A percentile compares a stretch with the other conserved stretches of the same genome.
Evolutionary conservation across 35 echinoderm and acorn worm genomes (phyloP).

Genomic region (Patiria miniata): DNA sequence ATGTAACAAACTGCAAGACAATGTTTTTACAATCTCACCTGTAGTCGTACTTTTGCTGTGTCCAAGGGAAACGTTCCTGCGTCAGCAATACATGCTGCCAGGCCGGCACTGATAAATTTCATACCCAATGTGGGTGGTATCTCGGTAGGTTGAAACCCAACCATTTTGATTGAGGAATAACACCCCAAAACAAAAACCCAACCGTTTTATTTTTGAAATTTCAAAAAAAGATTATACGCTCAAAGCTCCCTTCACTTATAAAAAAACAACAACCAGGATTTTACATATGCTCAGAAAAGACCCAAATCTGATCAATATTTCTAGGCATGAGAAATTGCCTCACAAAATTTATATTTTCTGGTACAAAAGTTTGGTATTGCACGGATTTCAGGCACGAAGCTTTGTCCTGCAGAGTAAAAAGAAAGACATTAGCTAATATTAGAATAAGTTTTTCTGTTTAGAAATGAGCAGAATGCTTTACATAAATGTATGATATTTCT

Average conservation of each 20-base stretch:
- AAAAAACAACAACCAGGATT: neutral
- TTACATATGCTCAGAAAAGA: neutral
- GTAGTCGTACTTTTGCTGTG: conserved; percentile 97
- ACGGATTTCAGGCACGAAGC: neutral
- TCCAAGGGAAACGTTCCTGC: conserved; percentile 89
- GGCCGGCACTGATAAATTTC: conserved; percentile 72
- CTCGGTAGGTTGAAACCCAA: conserved; percentile 58
- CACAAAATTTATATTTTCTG: neutral
- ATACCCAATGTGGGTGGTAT: conserved; percentile 65
- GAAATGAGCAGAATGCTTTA: neutral
- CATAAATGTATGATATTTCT: neutral
- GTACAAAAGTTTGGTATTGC: conserved; percentile 8
- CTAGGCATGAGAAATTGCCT: neutral
- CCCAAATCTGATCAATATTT: neutral
- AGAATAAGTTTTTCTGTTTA: neutral
- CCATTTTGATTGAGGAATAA: conserved; percentile 34
- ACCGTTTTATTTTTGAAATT: neutral
- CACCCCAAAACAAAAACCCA: neutral
- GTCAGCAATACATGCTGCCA: conserved; percentile 89
- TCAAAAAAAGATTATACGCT: neutral
- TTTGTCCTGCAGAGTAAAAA: neutral
- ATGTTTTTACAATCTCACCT: conserved; percentile 73
- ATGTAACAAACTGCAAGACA: too few relatives aligned
- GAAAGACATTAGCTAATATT: neutral
- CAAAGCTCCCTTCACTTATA: neutral